Percentiles rank a stretch among this genome's conserved stretches.
phyloP scores from a whole-genome alignment of 2,797 vertebrate genomes.

The Steatocranus sp. region DNA sequence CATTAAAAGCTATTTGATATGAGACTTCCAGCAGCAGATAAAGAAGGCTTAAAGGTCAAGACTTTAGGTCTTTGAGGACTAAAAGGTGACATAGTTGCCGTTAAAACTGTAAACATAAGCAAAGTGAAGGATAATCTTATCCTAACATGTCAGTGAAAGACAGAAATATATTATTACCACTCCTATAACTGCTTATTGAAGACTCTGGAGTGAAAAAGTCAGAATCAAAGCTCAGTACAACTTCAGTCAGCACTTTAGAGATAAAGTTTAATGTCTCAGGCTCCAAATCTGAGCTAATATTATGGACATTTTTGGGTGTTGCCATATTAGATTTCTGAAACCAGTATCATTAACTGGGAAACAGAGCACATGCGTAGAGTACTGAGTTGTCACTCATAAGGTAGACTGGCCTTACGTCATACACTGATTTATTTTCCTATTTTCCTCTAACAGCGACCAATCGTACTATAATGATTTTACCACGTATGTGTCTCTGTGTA shows the following conservation, averaged over 20 bases:
- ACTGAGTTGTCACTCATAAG: neutral
- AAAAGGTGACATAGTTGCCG: neutral
- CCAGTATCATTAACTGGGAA: neutral
- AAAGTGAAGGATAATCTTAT: slow-evolving; percentile 6
- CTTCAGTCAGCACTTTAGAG: neutral
- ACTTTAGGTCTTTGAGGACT: neutral
- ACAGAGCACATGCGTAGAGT: neutral
- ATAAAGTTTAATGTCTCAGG: neutral
- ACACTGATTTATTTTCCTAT: neutral
- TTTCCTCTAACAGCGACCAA: neutral
- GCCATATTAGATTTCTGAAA: neutral
- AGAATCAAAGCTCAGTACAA: neutral
- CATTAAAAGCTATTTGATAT: neutral
- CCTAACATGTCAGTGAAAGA: neutral
- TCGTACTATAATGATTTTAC: neutral
- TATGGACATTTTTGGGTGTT: neutral
- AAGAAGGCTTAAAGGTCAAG: neutral
- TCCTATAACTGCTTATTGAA: rapidly evolving
- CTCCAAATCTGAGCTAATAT: neutral
- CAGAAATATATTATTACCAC: neutral
- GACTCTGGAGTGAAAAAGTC: neutral
- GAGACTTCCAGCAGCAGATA: neutral
- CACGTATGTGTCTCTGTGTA: neutral
- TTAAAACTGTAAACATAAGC: neutral
- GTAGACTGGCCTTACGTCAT: neutral